Conservation (phyloP, 2,888 invertebrate genomes). For the Xestoiulus laeticollis region DNA sequence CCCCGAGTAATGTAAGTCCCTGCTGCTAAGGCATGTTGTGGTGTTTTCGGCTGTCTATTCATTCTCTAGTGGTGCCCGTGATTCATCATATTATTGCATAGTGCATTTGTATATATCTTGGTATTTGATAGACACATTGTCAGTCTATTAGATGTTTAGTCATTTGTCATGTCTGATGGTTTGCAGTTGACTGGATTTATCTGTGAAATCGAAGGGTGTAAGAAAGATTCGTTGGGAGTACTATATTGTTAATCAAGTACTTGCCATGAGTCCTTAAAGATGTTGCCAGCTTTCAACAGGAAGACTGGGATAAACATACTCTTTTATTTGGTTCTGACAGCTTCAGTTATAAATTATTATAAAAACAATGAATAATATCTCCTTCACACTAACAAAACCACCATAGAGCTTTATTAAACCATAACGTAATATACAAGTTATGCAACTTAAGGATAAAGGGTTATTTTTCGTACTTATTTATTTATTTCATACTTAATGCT, state of each 20-base stretch:
- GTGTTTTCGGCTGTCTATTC: constrained; percentile 47
- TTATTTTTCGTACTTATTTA: too few relatives aligned
- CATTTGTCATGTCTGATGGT: constrained; percentile 46
- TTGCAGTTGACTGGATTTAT: constrained; percentile 42
- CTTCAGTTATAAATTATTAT: too few relatives aligned
- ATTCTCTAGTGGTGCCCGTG: constrained; percentile 49
- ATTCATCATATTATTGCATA: constrained; percentile 49
- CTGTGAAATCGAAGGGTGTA: constrained; percentile 30
- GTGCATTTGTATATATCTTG: constrained; percentile 49
- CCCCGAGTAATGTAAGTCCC: constrained; percentile 52
- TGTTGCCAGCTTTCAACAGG: background rate
- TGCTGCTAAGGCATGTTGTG: constrained; percentile 49
- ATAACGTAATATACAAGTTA: too few relatives aligned
- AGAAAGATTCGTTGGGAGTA: background rate
- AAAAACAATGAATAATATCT: too few relatives aligned
- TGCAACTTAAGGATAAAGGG: too few relatives aligned
- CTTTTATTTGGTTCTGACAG: background rate
- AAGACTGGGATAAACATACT: background rate
- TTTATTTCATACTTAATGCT: too few relatives aligned
- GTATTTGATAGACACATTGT: constrained; percentile 47
- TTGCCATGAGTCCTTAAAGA: background rate
- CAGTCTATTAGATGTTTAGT: constrained; percentile 45
- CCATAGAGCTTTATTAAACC: too few relatives aligned
- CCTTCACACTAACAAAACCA: too few relatives aligned
- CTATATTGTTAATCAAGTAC: background rate